Evolutionary conservation across 2,113 vertebrate species (phyloP), one percentile per base, ranked within the genome.

Genomic region (Tauraco erythrolophus): DNA sequence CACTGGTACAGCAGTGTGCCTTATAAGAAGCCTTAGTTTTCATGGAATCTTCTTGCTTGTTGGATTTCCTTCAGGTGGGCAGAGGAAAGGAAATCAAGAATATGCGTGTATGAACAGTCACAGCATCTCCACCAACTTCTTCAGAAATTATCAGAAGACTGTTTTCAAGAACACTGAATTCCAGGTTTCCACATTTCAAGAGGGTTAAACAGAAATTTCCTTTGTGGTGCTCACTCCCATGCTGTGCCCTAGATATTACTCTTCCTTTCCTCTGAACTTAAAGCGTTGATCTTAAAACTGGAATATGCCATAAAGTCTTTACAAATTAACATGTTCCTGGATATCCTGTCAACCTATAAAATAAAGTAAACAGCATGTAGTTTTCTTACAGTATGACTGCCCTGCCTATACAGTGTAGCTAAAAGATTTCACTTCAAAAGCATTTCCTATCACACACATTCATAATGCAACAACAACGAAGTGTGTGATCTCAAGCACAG

Each of bases 1-100:
- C 39, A 46, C 11, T 31, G 19, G 9, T 22, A 58, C 0, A 0
- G 8, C 19, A 65, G 10, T 11, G 10, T 30, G 21, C 27, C 11
- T 50, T 75, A 56, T 10, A 76, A 56, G 46, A 69, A 91, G 5
- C 28, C 28, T 66, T 31, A 43, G 7, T 5, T 62, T 70, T 87
- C 46, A 71, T 37, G 9, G 31, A 75, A 33, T 82, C 33, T 82
- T 13, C 4, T 22, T 41, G 8, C 11, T 81, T 65, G 2, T 24
- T 61, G 60, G 9, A 25, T 24, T 65, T 48, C 64, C 28, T 76
- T 50, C 5, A 11, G 11, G 22, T n/a, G 11, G 7, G 2, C 60
- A 74, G 37, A 70, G 12, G n/a, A 81, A 78, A 61, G 35, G 14
- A 77, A 15, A 19, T 8, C 25, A 58, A 17, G 19, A 33, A 9